phyloP scores from a whole-genome alignment of 2,888 invertebrate genomes.

The Aporophyla lueneburgensis region DNA sequence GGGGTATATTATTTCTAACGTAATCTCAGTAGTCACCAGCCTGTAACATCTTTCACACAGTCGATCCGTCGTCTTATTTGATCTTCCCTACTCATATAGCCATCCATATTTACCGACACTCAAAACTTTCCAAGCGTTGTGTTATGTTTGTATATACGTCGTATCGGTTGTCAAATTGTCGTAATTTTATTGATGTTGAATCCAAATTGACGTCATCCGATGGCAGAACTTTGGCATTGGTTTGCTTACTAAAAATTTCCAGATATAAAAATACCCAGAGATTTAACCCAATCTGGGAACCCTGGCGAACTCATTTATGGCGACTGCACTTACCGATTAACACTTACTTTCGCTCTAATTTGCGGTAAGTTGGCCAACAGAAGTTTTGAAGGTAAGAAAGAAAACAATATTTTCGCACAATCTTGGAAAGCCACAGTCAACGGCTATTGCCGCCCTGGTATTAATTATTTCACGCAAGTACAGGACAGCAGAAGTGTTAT shows the following conservation, averaged over 20 bases:
- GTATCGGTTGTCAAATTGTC: slow-evolving; percentile 21
- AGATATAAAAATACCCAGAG: background rate
- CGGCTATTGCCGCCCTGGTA: background rate
- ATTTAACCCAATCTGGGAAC: background rate
- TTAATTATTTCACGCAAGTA: too few species aligned
- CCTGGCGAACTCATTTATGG: background rate
- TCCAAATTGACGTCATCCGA: slow-evolving; percentile 26
- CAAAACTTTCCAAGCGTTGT: slow-evolving; percentile 1
- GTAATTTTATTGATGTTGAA: slow-evolving; percentile 26
- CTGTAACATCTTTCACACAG: too few species aligned
- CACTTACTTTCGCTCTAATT: background rate
- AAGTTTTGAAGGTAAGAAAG: background rate
- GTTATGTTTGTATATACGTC: background rate
- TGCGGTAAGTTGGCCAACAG: background rate
- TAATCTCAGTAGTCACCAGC: too few species aligned
- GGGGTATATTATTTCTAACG: too few species aligned
- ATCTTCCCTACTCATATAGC: background rate
- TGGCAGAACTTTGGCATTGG: slow-evolving; percentile 31
- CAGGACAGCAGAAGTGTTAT: too few species aligned
- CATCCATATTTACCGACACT: background rate
- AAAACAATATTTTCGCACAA: background rate
- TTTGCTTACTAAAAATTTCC: background rate
- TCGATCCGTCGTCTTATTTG: background rate
- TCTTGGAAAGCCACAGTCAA: background rate
- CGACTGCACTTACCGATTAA: background rate